These are phyloP conservation scores for Zapornia atra DNA, from an alignment of 2,113 vertebrate species.

Conservation along the genomic window DNA sequence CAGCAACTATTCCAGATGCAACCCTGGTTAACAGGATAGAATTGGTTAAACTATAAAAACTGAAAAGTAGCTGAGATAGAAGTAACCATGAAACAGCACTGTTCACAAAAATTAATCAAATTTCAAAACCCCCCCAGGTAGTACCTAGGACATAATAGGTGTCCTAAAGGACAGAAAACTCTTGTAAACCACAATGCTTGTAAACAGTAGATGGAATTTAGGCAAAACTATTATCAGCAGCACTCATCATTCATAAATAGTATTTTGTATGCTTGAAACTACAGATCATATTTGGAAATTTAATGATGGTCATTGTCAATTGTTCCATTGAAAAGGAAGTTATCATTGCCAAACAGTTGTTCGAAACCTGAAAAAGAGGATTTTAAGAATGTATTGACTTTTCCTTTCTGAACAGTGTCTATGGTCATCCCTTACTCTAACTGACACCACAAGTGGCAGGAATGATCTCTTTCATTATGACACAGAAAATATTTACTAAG, in stretches of 20 bases:
- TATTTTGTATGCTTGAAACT: neutral
- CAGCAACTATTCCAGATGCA: neutral
- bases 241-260: neutral
- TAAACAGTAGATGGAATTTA: neutral
- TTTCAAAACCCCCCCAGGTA: neutral
- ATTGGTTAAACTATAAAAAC: neutral
- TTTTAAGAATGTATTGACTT: neutral
- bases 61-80: neutral
- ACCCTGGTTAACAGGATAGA: neutral
- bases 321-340: neutral
- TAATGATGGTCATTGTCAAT: neutral
- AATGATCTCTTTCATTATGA: neutral
- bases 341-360: neutral
- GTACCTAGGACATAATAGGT: neutral
- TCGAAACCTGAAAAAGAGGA: neutral
- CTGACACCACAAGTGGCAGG: neutral
- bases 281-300: neutral
- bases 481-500: neutral
- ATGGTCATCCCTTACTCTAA: neutral
- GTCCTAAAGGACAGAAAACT: neutral
- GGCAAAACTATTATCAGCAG: neutral
- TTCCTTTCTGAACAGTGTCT: neutral
- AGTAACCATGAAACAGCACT: neutral
- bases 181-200: neutral
- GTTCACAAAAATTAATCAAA: neutral